Conservation (phyloP, 2,888 invertebrate genomes). For the Endotricha flammealis region DNA sequence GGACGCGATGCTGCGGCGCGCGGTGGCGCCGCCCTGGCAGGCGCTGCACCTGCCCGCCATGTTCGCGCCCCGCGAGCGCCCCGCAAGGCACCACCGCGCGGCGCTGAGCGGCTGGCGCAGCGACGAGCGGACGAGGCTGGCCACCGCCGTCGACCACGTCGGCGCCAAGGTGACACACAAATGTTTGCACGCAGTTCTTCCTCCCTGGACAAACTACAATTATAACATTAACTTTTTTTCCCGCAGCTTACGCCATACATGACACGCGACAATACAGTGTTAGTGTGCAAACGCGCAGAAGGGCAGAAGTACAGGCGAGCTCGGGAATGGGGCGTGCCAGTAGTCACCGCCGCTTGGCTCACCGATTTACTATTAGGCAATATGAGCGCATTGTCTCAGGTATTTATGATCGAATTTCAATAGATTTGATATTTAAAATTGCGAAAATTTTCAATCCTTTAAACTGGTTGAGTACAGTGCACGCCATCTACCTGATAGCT, state of each 20-base stretch:
- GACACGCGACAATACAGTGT: slow-evolving; percentile 86
- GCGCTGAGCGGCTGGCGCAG: slow-evolving; percentile 93
- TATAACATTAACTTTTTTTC: not conserved
- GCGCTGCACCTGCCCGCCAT: slow-evolving; percentile 94
- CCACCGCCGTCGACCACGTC: slow-evolving; percentile 89
- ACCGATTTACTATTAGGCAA: slow-evolving; percentile 95
- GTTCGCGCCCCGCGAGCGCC: slow-evolving; percentile 82
- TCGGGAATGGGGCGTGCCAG: slow-evolving; percentile 93
- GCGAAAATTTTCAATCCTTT: too few relatives aligned
- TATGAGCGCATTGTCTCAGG: slow-evolving; percentile 87
- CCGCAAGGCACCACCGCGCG: slow-evolving; percentile 87
- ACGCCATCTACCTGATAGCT: too few relatives aligned
- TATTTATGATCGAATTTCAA: slow-evolving; percentile 17
- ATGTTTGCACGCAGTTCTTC: slow-evolving; percentile 86
- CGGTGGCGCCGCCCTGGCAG: slow-evolving; percentile 94
- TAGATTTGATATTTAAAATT: too few relatives aligned
- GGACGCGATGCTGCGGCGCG: slow-evolving; percentile 91
- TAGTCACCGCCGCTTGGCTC: slow-evolving; percentile 96
- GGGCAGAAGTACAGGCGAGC: slow-evolving; percentile 94
- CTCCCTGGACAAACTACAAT: slow-evolving; percentile 32
- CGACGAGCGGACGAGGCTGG: slow-evolving; percentile 89
- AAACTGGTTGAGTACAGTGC: too few relatives aligned
- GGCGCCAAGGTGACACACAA: slow-evolving; percentile 91
- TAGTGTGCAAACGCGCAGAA: slow-evolving; percentile 88
- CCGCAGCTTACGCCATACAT: slow-evolving; percentile 83